phyloP scores from a whole-genome alignment of 1,140 invertebrate species.

The Centruroides sculpturatus region DNA sequence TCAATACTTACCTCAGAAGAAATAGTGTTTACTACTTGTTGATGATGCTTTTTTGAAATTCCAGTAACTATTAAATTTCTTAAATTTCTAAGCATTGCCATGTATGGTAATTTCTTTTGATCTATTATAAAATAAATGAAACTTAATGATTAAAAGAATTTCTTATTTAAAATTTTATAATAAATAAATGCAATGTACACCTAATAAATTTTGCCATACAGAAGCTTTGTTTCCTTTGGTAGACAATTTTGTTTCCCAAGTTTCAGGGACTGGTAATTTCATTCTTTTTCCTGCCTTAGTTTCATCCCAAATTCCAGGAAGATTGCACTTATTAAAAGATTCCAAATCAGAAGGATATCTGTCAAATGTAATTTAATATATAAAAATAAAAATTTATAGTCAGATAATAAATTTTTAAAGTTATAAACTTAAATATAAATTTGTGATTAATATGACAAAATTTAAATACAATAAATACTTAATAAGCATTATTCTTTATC shows the following conservation, averaged over 20 bases:
- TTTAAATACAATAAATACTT: too few species aligned
- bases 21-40: conserved; percentile 25
- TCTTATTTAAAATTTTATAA: neutral
- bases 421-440: too few species aligned
- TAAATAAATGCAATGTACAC: conserved; percentile 3
- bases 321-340: conserved; percentile 28
- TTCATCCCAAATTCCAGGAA: conserved; percentile 32
- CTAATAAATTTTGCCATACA: conserved; percentile 26
- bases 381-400: too few species aligned
- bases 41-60: conserved; percentile 30
- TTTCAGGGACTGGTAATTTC: conserved; percentile 35
- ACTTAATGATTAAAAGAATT: neutral
- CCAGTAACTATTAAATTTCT: conserved; percentile 32
- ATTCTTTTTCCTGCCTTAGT: conserved; percentile 33
- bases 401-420: too few species aligned
- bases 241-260: conserved; percentile 38
- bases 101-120: conserved; percentile 34
- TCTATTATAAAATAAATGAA: conserved; percentile 20
- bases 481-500: too few species aligned
- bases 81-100: conserved; percentile 36
- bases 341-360: conserved; percentile 32
- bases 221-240: conserved; percentile 32
- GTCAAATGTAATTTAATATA: conserved; percentile 3
- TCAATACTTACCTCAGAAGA: conserved; percentile 26
- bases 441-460: too few species aligned